Evolutionary conservation across 2,888 invertebrate species (phyloP), one percentile per base, ranked within the genome.

Genomic region (Selenia dentaria): DNA sequence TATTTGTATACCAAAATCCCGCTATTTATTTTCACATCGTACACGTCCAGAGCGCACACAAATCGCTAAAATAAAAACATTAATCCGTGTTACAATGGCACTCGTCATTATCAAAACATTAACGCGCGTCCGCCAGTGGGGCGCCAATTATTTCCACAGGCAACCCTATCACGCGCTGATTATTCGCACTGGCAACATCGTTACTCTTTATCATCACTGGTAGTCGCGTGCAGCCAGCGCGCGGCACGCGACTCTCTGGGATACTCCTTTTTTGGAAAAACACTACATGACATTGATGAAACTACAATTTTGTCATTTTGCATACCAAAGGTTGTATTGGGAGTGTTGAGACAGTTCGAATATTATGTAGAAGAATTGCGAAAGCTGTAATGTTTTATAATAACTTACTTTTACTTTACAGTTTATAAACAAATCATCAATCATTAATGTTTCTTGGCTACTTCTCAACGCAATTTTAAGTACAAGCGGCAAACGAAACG

Each of bases 81-180:
- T 63, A 79, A 79, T 78, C 74, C 57, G 71, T 10, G 34, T 35
- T 75, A 81, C 80, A 82, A 82, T 74, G 71, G 70, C 73, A 74
- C 79, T 82, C 83, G 78, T 83, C 81, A 87, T 88, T 88, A 88
- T 80, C 75, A 85, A 83, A 90, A 89, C 85, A 89, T 82, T 81
- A 81, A 70, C 82, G 77, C 79, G 74, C 77, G 83, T 62, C 70
- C 61, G 70, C 61, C 88, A 73, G 83, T 87, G 84, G 89, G 89
- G 84, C 69, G 89, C 89, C 89, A 89, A 90, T 90, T 90, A 90
- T 84, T 82, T 75, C 66, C 62, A 61, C 70, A 79, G 70, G 80
- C 82, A 88, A 83, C 88, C 88, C 88, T 79, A 83, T 85, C 86
- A 67, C 61, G 70, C 62, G 63, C 59, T 74, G 74, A 77, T 76